Evolutionary conservation across 2,113 vertebrate genomes (phyloP), one percentile per base, ranked within the genome.

Genomic region (Thalassoma bifasciatum): DNA sequence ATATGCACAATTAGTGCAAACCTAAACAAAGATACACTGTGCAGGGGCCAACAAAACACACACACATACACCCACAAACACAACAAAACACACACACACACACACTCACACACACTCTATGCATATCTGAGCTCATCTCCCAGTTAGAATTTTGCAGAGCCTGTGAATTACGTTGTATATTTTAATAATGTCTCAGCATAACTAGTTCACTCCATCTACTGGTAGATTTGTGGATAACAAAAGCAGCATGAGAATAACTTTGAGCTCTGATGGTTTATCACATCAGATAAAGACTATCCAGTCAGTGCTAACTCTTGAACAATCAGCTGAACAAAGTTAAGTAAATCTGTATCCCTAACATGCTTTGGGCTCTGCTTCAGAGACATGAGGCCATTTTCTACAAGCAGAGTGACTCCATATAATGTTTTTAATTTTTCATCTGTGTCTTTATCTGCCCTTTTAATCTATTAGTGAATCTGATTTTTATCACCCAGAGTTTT

Each of bases 171-270:
- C 34, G 8, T 17, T 30, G 11, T 11, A 21, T 51, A 14, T 38
- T 38, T 51, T 38, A 24, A 66, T 66, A 11, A 40, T 52, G 8
- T 52, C 63, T 6, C 26, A 38, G 21, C 21, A 51, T 36, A 40
- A 52, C 63, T 51, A 38, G 46, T 65, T 38, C 40, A 50, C 64
- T 53, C 36, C 50, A 66, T 66, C 50, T 66, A 26, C 49, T 66
- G 64, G 50, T 53, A 16, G 22, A 5, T 52, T 26, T 23, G 16
- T 12, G 63, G 10, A 52, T 17, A 16, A 52, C 60, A 51, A 13
- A 51, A 30, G 30, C 30, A 30, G 30, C 30, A 30, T 9, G 24
- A 26, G 24, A 3, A 14, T 19, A 17, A 8, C 2, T n/a, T 8
- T 47, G 12, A 47, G 8, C 2, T n/a, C 17, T n/a, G 46, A 47